Base-by-base conservation (phyloP, 2,888 invertebrate genomes). In the Trichopria drosophilae region DNA sequence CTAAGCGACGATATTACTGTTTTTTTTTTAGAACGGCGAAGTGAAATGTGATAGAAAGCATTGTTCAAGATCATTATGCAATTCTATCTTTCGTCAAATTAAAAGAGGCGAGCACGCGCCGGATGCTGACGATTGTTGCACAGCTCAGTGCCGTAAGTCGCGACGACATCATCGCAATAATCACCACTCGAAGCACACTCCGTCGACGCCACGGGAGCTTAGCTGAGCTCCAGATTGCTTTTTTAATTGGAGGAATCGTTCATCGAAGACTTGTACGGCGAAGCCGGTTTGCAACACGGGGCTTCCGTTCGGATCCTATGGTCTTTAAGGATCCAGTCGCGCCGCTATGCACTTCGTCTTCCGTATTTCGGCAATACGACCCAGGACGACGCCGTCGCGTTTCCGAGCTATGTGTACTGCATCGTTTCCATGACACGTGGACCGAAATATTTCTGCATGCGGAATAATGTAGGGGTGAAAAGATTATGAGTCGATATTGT, bases 1-100 rank as follows among this genome's bases (percentile, higher is more conserved):
- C 6, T 24, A 24, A 24, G 6, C n/a, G 6, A 26, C 10, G 13
- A 26, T 10, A 9, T 13, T 39, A 19, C 36, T 51, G 47, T 54
- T 58, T 57, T 56, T 51, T 55, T 73, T 77, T 1, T 76, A 93
- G 92, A 90, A 90, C 71, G 88, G 90, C 43, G 84, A 84, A 65
- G 84, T 88, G 51, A 86, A 84, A 51, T 93, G 93, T 75, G 85
- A 87, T 59, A 81, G 90, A 57, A 88, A 88, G 69, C 83, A 86
- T n/a, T 90, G 90, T 75, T 84, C 86, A n/a, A 82, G 84, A 51
- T 81, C 84, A 28, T 81, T 85, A 55, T 89, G 89, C 75, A 83
- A 81, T 59, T 79, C 78, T 59, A 77, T 74, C 67, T 75, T 69
- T 49, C 73, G 69, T 60, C 76, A 73, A 68, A 75, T 69, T 66